Percentiles rank a stretch among this genome's conserved stretches.
These are phyloP conservation scores for Anthoscopus minutus DNA, from an alignment of 2,113 vertebrate species.

Conservation along the genomic window DNA sequence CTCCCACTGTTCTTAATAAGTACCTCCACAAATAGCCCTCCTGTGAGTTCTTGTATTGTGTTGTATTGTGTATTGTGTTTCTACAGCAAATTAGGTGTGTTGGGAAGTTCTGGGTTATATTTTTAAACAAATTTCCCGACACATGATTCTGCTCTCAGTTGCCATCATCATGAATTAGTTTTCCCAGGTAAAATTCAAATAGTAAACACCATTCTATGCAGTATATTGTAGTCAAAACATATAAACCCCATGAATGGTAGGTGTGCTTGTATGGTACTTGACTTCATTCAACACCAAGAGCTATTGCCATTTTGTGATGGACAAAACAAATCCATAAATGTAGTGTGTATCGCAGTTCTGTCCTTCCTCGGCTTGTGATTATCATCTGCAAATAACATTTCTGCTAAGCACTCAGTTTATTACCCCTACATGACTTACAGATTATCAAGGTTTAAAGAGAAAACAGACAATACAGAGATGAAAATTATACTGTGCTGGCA, in stretches of 20 bases:
- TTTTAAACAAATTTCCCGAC: neutral
- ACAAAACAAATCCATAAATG: neutral
- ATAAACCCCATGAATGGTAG: neutral
- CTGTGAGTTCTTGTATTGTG: neutral
- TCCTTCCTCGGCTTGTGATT: neutral
- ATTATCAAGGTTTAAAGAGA: constrained; percentile 13
- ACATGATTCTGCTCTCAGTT: neutral
- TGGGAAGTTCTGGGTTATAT: neutral
- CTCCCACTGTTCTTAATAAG: neutral
- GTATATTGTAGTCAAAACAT: neutral
- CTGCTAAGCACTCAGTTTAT: constrained; percentile 7
- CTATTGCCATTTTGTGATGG: neutral
- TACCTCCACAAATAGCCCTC: neutral
- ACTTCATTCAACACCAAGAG: neutral
- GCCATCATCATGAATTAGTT: neutral
- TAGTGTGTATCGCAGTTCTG: neutral
- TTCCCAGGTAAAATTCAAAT: neutral
- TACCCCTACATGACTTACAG: neutral
- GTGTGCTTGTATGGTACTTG: neutral
- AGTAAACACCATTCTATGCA: neutral
- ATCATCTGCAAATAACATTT: neutral
- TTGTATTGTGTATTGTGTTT: neutral
- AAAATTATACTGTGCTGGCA: neutral
- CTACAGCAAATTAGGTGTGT: neutral
- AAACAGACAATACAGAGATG: neutral